Conservation (phyloP, 2,888 invertebrate species). For the Leptarthrus brevirostris region DNA sequence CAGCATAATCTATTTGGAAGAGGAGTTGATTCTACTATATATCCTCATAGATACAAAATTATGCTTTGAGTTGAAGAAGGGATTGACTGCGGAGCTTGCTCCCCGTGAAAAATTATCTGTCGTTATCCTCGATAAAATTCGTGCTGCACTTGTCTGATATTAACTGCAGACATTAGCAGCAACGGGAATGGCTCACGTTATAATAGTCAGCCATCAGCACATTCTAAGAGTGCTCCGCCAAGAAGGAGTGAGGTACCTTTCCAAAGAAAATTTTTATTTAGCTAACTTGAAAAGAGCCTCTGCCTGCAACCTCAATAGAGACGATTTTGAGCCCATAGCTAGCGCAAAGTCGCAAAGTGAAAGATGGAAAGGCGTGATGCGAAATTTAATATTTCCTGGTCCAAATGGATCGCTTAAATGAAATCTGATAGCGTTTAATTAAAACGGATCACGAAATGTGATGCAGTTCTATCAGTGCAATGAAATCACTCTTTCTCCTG, state of each 20-base stretch:
- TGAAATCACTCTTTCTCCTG: conserved; percentile 39
- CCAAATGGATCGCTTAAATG: conserved; percentile 53
- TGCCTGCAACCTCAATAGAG: conserved; percentile 6
- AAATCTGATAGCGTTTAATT: conserved; percentile 50
- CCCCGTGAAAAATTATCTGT: conserved; percentile 52
- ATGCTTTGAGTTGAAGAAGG: no score
- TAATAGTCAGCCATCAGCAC: background rate
- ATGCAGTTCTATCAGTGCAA: conserved; percentile 42
- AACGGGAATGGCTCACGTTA: conserved; percentile 38
- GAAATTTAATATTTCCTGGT: conserved; percentile 65
- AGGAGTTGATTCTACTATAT: no score
- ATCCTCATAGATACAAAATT: no score
- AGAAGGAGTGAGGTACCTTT: background rate
- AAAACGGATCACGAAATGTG: conserved; percentile 49
- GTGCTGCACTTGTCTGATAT: conserved; percentile 54
- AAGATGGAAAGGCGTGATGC: conserved; percentile 62
- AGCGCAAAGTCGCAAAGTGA: conserved; percentile 47
- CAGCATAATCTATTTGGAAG: no score
- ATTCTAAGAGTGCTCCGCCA: conserved; percentile 19
- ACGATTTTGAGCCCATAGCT: background rate
- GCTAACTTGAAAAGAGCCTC: conserved; percentile 1
- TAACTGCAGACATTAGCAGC: conserved; percentile 49
- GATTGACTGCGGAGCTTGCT: no score
- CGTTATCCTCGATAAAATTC: conserved; percentile 53
- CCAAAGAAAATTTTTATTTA: conserved; percentile 31